Percentiles rank a stretch among this genome's conserved stretches.
Evolutionary conservation across 35 echinoderm and acorn worm genomes (phyloP).

Genomic region (Nesometra sesokonis): DNA sequence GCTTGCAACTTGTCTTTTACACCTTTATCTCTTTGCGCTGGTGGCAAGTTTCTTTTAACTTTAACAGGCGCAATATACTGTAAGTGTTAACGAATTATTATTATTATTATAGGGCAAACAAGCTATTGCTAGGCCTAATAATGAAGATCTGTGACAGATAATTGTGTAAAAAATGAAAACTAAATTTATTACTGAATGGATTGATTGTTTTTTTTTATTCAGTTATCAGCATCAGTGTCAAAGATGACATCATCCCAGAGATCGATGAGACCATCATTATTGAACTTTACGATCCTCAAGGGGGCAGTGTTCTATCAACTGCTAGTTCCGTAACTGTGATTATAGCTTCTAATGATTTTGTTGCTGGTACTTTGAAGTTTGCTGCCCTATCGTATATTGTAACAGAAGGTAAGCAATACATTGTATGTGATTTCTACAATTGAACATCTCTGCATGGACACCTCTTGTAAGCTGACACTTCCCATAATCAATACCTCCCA

Average conservation of each 20-base stretch:
- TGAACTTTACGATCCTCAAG: slow-evolving; percentile 69
- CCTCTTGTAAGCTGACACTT: too few relatives aligned
- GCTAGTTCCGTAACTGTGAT: slow-evolving; percentile 51
- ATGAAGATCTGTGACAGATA: too few relatives aligned
- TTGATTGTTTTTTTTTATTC: not conserved
- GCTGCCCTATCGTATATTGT: slow-evolving; percentile 69
- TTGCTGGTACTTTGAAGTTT: slow-evolving; percentile 74
- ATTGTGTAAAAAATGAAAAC: not conserved
- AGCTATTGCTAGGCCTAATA: not conserved
- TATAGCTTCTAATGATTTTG: slow-evolving; percentile 87
- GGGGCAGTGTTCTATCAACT: slow-evolving; percentile 61
- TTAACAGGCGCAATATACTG: too few relatives aligned
- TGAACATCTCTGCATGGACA: too few relatives aligned
- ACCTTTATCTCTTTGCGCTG: too few relatives aligned
- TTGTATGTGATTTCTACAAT: not conserved
- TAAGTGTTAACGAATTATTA: too few relatives aligned
- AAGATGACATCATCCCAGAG: slow-evolving; percentile 73
- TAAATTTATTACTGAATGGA: not conserved
- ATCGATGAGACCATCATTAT: slow-evolving; percentile 52
- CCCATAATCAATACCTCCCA: too few relatives aligned
- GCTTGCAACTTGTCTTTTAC: too few relatives aligned
- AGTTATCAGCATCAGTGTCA: slow-evolving; percentile 91
- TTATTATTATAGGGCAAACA: not conserved
- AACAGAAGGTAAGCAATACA: slow-evolving; percentile 50
- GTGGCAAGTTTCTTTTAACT: too few relatives aligned